Conservation (phyloP, 1,140 invertebrate genomes). For the Ceratina japonica region DNA sequence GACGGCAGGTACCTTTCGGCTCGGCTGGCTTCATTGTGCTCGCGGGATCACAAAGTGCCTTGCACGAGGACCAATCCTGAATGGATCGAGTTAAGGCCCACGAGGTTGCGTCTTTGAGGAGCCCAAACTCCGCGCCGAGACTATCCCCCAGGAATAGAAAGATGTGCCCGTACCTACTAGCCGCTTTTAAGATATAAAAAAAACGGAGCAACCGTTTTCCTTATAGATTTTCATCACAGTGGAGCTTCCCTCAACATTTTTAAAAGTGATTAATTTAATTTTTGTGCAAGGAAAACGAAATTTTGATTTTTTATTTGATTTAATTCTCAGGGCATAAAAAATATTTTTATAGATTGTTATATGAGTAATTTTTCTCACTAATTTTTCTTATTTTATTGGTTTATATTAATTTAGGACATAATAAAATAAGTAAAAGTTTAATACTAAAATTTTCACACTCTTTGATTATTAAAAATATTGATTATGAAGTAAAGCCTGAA, state of each 20-base stretch:
- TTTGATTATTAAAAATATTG: too few relatives aligned
- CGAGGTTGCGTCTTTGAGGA: slow-evolving; percentile 67
- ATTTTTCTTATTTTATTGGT: too few relatives aligned
- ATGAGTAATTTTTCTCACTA: too few relatives aligned
- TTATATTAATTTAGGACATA: too few relatives aligned
- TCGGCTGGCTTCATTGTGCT: slow-evolving; percentile 62
- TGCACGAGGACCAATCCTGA: slow-evolving; percentile 63
- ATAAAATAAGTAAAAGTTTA: too few relatives aligned
- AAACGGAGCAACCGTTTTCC: slow-evolving; percentile 48
- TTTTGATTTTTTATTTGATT: not conserved
- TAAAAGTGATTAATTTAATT: not conserved
- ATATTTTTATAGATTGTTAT: too few relatives aligned
- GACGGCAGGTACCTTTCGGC: slow-evolving; percentile 73
- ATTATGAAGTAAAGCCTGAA: too few relatives aligned
- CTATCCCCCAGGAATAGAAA: slow-evolving; percentile 19
- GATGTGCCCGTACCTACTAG: slow-evolving; percentile 11
- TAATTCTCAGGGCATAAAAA: too few relatives aligned
- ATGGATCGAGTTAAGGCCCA: slow-evolving; percentile 60
- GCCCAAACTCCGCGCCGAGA: slow-evolving; percentile 24
- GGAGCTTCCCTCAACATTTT: not conserved
- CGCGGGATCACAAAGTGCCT: slow-evolving; percentile 63
- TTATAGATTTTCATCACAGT: slow-evolving; percentile 35
- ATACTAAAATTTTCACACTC: too few relatives aligned
- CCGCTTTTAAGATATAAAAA: slow-evolving; percentile 64
- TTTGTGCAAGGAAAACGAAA: too few relatives aligned